phyloP scores from a whole-genome alignment of 1,140 invertebrate species.

The Drosophila repletoides region DNA sequence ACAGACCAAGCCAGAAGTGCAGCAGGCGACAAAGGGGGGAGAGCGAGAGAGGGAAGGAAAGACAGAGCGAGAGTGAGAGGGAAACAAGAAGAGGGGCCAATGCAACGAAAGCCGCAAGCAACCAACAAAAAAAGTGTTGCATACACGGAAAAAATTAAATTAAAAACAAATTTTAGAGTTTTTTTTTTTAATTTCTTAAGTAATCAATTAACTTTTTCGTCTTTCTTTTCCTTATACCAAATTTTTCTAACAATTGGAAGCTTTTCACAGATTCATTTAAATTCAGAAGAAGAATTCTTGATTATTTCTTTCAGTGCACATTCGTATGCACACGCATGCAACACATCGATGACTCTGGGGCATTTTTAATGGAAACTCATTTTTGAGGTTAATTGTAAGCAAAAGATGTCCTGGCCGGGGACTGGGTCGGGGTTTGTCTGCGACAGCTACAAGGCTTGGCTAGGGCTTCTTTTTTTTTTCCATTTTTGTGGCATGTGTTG shows the following conservation, averaged over 20 bases:
- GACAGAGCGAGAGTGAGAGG: not conserved
- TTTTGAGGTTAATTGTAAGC: constrained; percentile 82
- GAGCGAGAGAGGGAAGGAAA: not conserved
- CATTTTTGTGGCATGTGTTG: not conserved
- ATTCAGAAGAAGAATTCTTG: too few species aligned
- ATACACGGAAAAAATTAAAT: too few species aligned
- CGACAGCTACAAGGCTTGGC: constrained; percentile 30
- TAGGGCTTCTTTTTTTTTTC: not conserved
- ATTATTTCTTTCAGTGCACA: too few species aligned
- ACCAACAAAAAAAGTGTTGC: too few species aligned
- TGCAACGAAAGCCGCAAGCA: constrained; percentile 18
- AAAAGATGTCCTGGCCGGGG: constrained; percentile 55
- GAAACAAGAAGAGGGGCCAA: too few species aligned
- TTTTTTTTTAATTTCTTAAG: too few species aligned
- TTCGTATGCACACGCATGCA: not conserved
- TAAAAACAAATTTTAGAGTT: too few species aligned
- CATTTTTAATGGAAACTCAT: constrained; percentile 82
- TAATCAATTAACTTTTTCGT: too few species aligned
- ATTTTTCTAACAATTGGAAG: too few species aligned
- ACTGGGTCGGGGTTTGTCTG: constrained; percentile 1
- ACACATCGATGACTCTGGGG: constrained; percentile 75
- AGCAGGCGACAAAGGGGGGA: not conserved
- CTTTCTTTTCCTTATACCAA: too few species aligned
- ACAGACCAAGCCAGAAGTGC: constrained; percentile 28
- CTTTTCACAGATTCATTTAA: too few species aligned